Evolutionary conservation across 2,113 vertebrate genomes (phyloP).

Genomic region (Dicaeum eximium): DNA sequence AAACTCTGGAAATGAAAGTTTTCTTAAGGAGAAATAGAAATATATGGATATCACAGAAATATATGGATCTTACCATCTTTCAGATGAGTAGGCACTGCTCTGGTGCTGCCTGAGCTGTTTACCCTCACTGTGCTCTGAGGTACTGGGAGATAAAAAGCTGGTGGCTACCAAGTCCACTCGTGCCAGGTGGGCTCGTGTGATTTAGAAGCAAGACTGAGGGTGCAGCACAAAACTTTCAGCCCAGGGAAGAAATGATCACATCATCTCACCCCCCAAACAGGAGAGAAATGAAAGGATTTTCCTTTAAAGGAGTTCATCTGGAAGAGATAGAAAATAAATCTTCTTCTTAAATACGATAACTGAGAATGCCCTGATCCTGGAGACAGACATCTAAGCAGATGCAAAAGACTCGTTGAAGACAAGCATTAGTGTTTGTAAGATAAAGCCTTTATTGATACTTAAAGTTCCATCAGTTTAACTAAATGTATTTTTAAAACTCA

Average conservation of each 20-base stretch:
- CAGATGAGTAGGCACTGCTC: not conserved
- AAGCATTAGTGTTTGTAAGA: slow-evolving; percentile 62
- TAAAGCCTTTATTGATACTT: slow-evolving; percentile 66
- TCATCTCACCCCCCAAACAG: not conserved
- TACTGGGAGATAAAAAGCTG: not conserved
- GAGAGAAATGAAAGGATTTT: not conserved
- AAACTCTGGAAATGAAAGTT: not conserved
- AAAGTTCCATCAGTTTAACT: slow-evolving; percentile 67
- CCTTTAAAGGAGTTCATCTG: not conserved
- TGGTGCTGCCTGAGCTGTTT: not conserved
- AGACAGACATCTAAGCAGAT: slow-evolving; percentile 54
- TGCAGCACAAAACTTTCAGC: not conserved
- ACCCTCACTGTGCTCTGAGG: not conserved
- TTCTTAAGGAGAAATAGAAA: not conserved
- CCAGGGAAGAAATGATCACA: not conserved
- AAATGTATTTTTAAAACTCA: slow-evolving; percentile 68
- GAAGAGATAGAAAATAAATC: not conserved
- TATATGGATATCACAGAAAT: not conserved
- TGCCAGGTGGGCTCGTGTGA: not conserved
- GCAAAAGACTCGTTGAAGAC: slow-evolving; percentile 30
- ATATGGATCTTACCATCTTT: not conserved
- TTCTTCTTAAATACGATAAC: not conserved
- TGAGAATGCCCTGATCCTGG: slow-evolving; percentile 18
- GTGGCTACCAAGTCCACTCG: accelerated
- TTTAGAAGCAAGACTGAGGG: not conserved